Evolutionary conservation across 1,140 invertebrate genomes (phyloP), one percentile per base, ranked within the genome.

Genomic region (Penaeus vannamei): DNA sequence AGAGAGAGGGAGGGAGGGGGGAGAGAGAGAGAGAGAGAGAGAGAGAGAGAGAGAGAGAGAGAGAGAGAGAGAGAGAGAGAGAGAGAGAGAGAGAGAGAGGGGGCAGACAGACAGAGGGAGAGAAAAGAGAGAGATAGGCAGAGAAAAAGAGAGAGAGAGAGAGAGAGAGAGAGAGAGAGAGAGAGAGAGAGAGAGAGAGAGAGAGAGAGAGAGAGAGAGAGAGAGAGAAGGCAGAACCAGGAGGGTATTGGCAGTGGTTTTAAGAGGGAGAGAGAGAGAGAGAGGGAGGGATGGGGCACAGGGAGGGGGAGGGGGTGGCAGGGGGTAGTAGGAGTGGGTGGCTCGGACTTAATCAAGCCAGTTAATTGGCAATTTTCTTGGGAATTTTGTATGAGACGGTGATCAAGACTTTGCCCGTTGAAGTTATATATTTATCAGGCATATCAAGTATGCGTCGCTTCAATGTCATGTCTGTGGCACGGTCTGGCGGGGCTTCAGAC

Each of bases 361-460:
- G 26, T 66, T 84, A 36, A 84, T 84, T 84, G 82, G 60, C 61
- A 84, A 84, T 84, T 84, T 84, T 84, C 82, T 84, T 84, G 53
- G 26, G 60, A 81, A 20, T 81, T 59, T n/a, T 53, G 53, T 53
- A 53, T 53, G 53, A 53, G 53, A 53, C 53, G 53, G 53, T 53
- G 53, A 53, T 53, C 53, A 53, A 53, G 53, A 53, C 53, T 53
- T 53, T 53, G 53, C 53, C 53, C 53, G 53, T 14, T 53, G 53
- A 53, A 53, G 53, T 53, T 53, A 53, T 53, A 53, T 53, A 53
- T 53, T 53, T 53, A 53, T 53, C 53, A 53, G 53, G 53, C 53
- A 53, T 53, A 53, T 53, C 53, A 53, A 53, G 53, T 53, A 53
- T 53, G 53, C 53, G 53, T 53, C 53, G 53, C 53, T 53, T 53